A percentile compares a stretch with the other conserved stretches of the same genome.
phyloP scores from a whole-genome alignment of 2,888 invertebrate genomes.

The Phortica magna region DNA sequence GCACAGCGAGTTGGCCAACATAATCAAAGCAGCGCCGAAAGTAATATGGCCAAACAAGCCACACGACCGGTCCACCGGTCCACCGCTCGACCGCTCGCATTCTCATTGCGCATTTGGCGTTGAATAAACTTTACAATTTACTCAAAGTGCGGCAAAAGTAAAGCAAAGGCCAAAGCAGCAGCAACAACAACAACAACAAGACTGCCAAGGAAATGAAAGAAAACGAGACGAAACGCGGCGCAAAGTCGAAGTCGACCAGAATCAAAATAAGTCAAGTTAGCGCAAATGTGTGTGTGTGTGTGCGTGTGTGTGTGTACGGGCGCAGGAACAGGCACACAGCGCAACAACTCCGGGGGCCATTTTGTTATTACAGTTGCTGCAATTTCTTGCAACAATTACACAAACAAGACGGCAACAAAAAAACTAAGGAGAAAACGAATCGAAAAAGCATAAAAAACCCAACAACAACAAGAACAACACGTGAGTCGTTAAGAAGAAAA shows the following conservation, averaged over 20 bases:
- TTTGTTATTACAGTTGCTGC: conserved; percentile 69
- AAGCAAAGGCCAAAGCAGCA: not conserved
- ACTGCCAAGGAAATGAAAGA: not conserved
- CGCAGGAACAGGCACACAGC: not conserved
- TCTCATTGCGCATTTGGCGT: conserved; percentile 67
- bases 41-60: conserved; percentile 58
- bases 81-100: conserved; percentile 43
- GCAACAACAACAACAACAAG: not conserved
- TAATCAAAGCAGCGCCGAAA: conserved; percentile 38
- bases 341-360: conserved; percentile 67
- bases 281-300: conserved; percentile 54
- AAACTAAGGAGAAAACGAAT: conserved; percentile 14
- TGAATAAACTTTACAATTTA: conserved; percentile 67
- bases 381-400: conserved; percentile 65
- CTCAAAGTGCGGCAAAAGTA: conserved; percentile 39
- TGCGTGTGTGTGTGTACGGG: conserved; percentile 46
- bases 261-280: conserved; percentile 69
- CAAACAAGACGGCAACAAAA: conserved; percentile 26
- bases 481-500: conserved; percentile 38
- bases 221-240: not conserved
- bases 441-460: conserved; percentile 21
- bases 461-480: conserved; percentile 39
- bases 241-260: conserved; percentile 40
- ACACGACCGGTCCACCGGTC: too few species aligned
- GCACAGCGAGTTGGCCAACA: too few species aligned